Base-by-base conservation (phyloP, 2,888 invertebrate genomes). In the Cynaeus angustus region DNA sequence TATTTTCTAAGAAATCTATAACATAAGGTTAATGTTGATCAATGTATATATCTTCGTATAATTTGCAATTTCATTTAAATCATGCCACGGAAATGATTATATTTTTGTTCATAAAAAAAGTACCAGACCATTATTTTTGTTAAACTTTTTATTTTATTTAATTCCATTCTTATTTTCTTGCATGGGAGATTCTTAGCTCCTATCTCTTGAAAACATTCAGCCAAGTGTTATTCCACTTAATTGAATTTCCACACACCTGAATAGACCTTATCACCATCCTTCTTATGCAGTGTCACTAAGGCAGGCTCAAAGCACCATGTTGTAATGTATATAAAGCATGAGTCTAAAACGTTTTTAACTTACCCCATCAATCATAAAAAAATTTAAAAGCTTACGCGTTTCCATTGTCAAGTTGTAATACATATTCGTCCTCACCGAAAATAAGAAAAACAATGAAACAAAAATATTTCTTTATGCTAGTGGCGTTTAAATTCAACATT, bases 151-250 rank as follows among this genome's bases (percentile, higher is more conserved):
- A 21, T 21, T 48, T 66, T 66, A 66, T 66, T 66, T 66, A 66
- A 66, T 66, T 55, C 65, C 55, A 53, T 45, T 65, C 21, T 53
- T 65, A 65, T 65, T 66, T 56, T 56, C 66, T 38, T 56, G 64
- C 56, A 56, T 66, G 66, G 45, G 8, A 52, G 64, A 52, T 13
- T 38, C n/a, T 38, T 37, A 33, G 55, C 65, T 45, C 45, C 67
- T 75, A 77, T 77, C 75, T 74, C 72, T 61, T 21, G 46, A 68
- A 65, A 74, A 75, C 76, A 75, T 74, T 74, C 76, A 69, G 67
- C 73, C 71, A 48, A 65, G 74, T 66, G 70, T 77, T 75, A 75
- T 77, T 77, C 72, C 67, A 67, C 72, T 77, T 77, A 75, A 77
- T 77, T 72, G 76, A 77, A 75, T 77, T 48, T 68, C 62, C 66